phyloP scores from a whole-genome alignment of 2,888 invertebrate species.

The Poecilobothrus nobilitatus region DNA sequence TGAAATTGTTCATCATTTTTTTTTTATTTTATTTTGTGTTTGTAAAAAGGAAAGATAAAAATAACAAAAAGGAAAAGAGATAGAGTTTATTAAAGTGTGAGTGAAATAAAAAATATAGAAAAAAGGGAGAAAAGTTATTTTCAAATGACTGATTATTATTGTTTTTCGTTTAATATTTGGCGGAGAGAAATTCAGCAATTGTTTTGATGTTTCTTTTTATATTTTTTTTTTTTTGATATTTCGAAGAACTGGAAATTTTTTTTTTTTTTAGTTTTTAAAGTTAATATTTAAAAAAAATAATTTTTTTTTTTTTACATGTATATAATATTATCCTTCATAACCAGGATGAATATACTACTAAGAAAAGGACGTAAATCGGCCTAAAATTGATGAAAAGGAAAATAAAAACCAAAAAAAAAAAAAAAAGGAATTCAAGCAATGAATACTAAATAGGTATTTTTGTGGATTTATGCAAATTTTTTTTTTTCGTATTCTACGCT shows the following conservation, averaged over 20 bases:
- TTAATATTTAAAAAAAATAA: no score
- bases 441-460: constrained; percentile 6
- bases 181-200: background rate
- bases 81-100: no score
- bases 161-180: background rate
- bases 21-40: no score
- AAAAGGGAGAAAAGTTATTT: background rate
- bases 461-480: background rate
- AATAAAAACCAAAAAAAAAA: background rate
- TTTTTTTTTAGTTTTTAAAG: no score
- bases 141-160: constrained; percentile 1
- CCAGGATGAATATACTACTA: background rate
- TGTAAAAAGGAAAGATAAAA: no score
- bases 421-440: background rate
- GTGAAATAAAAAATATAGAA: background rate
- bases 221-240: background rate
- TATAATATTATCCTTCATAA: background rate
- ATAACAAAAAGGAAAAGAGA: no score
- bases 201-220: background rate
- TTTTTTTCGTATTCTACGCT: background rate
- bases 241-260: no score
- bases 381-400: background rate
- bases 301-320: no score
- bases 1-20: no score
- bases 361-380: background rate